phyloP scores from a whole-genome alignment of 1,140 invertebrate genomes.

The Drosophila parabipectinata region DNA sequence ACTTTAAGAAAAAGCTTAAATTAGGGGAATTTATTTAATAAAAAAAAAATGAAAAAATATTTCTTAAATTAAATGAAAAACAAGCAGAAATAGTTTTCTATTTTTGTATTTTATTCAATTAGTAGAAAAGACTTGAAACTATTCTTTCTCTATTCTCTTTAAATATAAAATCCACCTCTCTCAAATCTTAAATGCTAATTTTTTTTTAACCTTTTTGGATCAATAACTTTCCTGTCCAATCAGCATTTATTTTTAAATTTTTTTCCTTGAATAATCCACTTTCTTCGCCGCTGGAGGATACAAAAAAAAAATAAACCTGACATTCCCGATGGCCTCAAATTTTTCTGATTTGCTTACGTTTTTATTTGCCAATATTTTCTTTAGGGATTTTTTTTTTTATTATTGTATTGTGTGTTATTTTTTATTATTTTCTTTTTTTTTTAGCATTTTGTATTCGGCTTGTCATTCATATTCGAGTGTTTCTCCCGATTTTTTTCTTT shows the following conservation, averaged over 20 bases:
- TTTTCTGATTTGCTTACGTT: slow-evolving; percentile 46
- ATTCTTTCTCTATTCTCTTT: too few species aligned
- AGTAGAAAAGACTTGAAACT: too few species aligned
- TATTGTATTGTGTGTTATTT: slow-evolving; percentile 35
- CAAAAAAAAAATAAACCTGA: neutral
- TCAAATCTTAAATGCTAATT: neutral
- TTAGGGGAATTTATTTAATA: neutral
- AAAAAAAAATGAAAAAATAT: neutral
- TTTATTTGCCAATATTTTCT: slow-evolving; percentile 33
- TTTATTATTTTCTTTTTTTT: slow-evolving; percentile 33
- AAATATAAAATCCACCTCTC: too few species aligned
- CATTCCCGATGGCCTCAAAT: slow-evolving; percentile 21
- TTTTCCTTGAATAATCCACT: neutral
- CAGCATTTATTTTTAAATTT: neutral
- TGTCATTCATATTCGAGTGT: slow-evolving; percentile 68
- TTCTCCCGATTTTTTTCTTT: slow-evolving; percentile 23
- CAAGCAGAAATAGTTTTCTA: neutral
- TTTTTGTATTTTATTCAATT: too few species aligned
- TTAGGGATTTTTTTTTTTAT: slow-evolving; percentile 10
- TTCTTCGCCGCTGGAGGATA: neutral
- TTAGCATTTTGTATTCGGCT: slow-evolving; percentile 45
- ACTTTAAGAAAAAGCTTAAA: neutral
- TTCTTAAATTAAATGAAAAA: neutral
- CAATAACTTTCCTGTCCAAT: neutral
- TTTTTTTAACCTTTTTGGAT: neutral